These are phyloP conservation scores for Pseudococcus longispinus DNA, from an alignment of 2,888 invertebrate species.

Conservation along the genomic window DNA sequence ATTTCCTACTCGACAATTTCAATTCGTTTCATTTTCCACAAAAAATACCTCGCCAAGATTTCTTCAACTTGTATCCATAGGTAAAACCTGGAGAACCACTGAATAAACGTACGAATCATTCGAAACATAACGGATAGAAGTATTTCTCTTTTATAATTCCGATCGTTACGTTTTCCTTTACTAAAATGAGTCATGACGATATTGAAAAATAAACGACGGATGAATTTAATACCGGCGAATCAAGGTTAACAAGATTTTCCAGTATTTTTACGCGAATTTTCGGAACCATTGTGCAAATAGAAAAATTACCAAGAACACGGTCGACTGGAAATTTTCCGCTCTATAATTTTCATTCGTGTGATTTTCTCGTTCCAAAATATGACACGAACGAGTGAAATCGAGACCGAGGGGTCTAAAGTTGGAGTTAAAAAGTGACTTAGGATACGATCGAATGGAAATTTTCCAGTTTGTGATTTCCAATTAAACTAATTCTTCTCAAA, in stretches of 20 bases:
- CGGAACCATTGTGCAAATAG: background rate
- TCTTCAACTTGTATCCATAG: no score
- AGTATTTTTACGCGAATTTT: background rate
- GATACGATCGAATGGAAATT: background rate
- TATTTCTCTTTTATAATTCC: background rate
- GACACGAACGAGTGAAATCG: background rate
- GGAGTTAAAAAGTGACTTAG: background rate
- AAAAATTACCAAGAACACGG: background rate
- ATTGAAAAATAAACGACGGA: background rate
- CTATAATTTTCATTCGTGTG: background rate
- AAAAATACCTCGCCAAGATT: no score
- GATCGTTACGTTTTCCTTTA: background rate
- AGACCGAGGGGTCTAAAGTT: background rate
- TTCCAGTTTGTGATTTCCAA: background rate
- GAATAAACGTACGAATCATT: background rate
- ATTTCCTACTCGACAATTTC: no score
- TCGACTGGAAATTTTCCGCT: background rate
- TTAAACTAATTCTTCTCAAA: background rate
- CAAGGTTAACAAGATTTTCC: background rate
- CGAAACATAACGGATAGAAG: background rate
- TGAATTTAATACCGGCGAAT: background rate
- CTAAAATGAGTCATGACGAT: background rate
- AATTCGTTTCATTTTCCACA: background rate
- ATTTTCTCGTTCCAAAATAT: background rate
- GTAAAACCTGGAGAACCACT: background rate